Conservation (phyloP, 2,888 invertebrate genomes). For the Acheta domesticus region DNA sequence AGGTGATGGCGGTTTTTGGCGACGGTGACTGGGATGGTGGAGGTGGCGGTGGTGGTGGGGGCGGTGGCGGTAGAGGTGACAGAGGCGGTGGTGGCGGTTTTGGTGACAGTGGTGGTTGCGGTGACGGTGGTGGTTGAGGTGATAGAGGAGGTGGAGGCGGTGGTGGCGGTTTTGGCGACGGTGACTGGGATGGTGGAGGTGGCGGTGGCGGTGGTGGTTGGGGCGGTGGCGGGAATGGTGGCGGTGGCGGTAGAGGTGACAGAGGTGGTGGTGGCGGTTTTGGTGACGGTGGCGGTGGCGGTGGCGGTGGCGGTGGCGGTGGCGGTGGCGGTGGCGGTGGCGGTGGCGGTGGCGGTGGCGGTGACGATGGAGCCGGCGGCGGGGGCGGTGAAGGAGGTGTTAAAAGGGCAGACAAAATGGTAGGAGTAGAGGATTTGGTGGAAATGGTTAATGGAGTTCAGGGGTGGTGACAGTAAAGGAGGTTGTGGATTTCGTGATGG, state of each 20-base stretch:
- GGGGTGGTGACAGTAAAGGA: too few relatives aligned
- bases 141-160: too few relatives aligned
- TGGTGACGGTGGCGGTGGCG: background rate
- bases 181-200: background rate
- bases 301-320: background rate
- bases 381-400: background rate
- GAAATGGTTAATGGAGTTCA: background rate
- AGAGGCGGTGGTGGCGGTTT: too few relatives aligned
- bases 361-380: background rate
- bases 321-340: background rate
- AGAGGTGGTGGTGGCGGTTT: too few relatives aligned
- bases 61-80: too few relatives aligned
- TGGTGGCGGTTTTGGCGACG: background rate
- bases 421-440: constrained; percentile 35
- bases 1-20: too few relatives aligned
- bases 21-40: too few relatives aligned
- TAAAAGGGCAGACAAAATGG: background rate
- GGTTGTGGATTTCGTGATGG: too few relatives aligned
- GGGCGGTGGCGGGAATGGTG: rapidly evolving
- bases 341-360: background rate
- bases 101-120: too few relatives aligned
- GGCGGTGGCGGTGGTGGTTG: background rate
- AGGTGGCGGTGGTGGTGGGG: too few relatives aligned
- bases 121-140: too few relatives aligned
- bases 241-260: rapidly evolving